Evolutionary conservation across 1,140 invertebrate genomes (phyloP).

Genomic region (Dysdera silvatica): DNA sequence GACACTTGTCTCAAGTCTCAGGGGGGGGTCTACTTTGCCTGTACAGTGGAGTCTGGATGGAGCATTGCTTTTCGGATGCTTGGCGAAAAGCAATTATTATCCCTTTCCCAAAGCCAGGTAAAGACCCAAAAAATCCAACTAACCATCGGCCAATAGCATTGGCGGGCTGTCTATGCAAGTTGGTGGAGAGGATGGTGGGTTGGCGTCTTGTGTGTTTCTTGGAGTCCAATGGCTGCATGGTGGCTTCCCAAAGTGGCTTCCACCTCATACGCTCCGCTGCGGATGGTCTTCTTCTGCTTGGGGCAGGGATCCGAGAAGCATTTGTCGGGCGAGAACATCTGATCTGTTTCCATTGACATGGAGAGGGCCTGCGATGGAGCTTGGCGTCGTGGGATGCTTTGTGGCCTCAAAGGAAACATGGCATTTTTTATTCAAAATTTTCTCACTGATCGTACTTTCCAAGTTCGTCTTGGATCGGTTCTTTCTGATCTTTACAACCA

Average conservation of each 20-base stretch:
- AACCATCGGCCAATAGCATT: constrained; percentile 3
- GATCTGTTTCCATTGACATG: background rate
- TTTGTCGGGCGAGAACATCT: background rate
- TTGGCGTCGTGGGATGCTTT: no score
- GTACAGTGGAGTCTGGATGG: no score
- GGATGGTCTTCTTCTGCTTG: background rate
- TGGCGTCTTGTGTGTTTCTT: background rate
- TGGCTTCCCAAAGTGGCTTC: background rate
- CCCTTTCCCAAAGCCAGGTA: background rate
- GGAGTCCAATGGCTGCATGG: background rate
- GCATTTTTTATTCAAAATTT: no score
- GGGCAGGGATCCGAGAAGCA: background rate
- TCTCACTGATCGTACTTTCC: no score
- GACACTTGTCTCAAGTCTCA: no score
- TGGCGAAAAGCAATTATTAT: constrained; percentile 2
- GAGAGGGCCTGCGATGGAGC: no score
- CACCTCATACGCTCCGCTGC: background rate
- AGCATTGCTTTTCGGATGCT: no score
- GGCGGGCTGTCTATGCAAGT: background rate
- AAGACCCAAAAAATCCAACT: background rate
- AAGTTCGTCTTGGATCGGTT: no score
- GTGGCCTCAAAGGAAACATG: no score
- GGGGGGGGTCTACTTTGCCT: no score
- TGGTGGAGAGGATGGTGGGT: background rate
- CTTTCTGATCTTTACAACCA: no score